Evolutionary conservation across 2,888 invertebrate genomes (phyloP).

Genomic region (Pollenia angustigena): DNA sequence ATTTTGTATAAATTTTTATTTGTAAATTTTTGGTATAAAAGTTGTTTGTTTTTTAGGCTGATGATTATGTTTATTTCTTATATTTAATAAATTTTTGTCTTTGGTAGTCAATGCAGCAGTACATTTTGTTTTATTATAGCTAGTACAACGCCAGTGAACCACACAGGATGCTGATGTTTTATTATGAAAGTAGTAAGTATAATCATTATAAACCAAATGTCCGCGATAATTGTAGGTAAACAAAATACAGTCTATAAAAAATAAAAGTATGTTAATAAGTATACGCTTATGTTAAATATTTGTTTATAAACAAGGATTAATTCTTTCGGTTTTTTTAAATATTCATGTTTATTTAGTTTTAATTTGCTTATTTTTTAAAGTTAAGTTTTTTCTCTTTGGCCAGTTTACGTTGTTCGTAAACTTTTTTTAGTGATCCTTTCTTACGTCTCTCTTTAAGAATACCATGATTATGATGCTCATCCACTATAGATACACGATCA

Average conservation of each 20-base stretch:
- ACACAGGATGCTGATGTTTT: constrained; percentile 77
- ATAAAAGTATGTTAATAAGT: background rate
- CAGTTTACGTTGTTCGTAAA: constrained; percentile 78
- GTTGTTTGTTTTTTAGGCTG: constrained; percentile 76
- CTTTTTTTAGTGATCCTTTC: constrained; percentile 79
- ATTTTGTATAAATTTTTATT: constrained; percentile 33
- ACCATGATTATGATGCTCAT: constrained; percentile 79
- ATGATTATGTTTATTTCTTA: constrained; percentile 81
- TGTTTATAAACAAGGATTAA: background rate
- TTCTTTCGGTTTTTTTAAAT: background rate
- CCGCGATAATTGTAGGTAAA: constrained; percentile 82
- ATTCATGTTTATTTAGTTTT: constrained; percentile 14
- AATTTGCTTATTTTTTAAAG: constrained; percentile 25
- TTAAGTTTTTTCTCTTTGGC: constrained; percentile 66
- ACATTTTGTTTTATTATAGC: constrained; percentile 79
- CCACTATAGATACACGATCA: constrained; percentile 79
- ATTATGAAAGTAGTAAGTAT: constrained; percentile 78
- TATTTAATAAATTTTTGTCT: constrained; percentile 77
- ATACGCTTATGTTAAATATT: constrained; percentile 8
- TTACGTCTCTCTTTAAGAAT: constrained; percentile 78
- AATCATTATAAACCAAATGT: constrained; percentile 80
- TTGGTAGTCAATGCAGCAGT: constrained; percentile 80
- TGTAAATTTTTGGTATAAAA: constrained; percentile 74
- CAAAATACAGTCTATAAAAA: constrained; percentile 33
- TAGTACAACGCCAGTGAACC: constrained; percentile 82